Base-by-base conservation (phyloP, 2,797 vertebrate species). In the Steatocranus sp. region DNA sequence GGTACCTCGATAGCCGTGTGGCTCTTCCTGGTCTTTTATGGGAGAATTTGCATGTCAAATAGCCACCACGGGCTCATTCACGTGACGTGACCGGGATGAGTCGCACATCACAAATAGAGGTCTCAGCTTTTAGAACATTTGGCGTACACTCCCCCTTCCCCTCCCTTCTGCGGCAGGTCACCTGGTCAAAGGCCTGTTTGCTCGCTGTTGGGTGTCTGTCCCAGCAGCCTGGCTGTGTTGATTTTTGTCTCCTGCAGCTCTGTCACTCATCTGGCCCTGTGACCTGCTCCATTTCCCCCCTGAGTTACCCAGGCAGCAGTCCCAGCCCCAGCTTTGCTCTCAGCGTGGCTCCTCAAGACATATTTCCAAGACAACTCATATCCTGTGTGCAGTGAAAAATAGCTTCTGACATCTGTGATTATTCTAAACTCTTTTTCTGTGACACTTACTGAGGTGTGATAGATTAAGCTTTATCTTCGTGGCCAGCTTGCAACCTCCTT, bases 361-460 rank as follows among this genome's bases (percentile, higher is more conserved):
- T 79, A 79, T 93, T 92, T 93, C 75, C 78, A 15, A 87, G 75
- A 88, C 86, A 79, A 78, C 83, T 86, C 83, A 80, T 83, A 82
- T 91, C 80, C 83, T 76, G 73, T 56, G 18, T 53, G 18, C 46
- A 18, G 78, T 89, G 91, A 93, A 90, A 93, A 94, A 94, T 89
- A 90, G 83, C 89, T 85, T 87, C 88, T 93, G 95, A 93, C 94
- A 91, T 91, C 79, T 89, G 86, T 86, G 93, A 95, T 95, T 95
- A 96, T 95, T 94, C 88, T 75, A 86, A 94, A 93, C 90, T 93
- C 91, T 94, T 89, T 92, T 93, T 94, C 89, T 61, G 32, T 70
- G 68, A 73, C 81, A 79, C 90, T 93, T 88, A 88, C 86, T 32
- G 75, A 86, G 86, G 88, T 90, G 82, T 93, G 94, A 94, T 94